Conservation (phyloP, 2,797 vertebrate species). For the Capromys pilorides region DNA sequence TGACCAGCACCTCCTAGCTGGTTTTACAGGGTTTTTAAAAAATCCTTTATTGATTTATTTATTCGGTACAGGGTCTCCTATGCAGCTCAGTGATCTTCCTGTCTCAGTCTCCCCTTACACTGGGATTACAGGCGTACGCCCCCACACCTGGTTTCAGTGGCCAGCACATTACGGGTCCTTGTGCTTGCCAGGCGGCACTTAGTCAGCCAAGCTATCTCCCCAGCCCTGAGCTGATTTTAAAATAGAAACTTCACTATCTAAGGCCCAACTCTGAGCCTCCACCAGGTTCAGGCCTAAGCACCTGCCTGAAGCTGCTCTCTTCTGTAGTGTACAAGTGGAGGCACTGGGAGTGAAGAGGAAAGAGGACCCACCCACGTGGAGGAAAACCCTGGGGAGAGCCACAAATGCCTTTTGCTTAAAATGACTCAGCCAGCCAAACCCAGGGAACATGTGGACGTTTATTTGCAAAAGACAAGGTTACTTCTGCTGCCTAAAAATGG, state of each 20-base stretch:
- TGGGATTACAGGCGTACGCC: no score
- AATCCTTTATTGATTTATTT: no score
- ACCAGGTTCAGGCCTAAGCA: slow-evolving; percentile 32
- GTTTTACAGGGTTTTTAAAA: no score
- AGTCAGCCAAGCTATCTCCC: no score
- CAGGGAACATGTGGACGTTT: neutral
- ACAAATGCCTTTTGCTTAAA: slow-evolving; percentile 68
- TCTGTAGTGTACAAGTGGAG: neutral
- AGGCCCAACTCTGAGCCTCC: slow-evolving; percentile 11
- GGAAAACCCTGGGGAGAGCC: slow-evolving; percentile 52
- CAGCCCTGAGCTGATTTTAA: neutral
- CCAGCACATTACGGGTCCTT: no score
- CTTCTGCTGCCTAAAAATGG: slow-evolving; percentile 62
- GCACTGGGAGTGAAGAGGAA: neutral
- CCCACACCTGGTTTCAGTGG: no score
- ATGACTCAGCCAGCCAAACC: slow-evolving; percentile 11
- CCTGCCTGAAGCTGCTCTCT: slow-evolving; percentile 10
- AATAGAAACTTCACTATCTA: slow-evolving; percentile 24
- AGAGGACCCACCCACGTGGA: neutral
- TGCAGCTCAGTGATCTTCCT: no score
- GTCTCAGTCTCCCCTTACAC: no score
- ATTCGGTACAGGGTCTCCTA: no score
- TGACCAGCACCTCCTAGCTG: neutral
- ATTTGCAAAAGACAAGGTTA: slow-evolving; percentile 65
- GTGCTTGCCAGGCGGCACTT: no score